Percentiles rank a stretch among this genome's conserved stretches.
These are phyloP conservation scores for Mugil cephalus DNA, from an alignment of 2,113 vertebrate genomes.

Conservation along the genomic window DNA sequence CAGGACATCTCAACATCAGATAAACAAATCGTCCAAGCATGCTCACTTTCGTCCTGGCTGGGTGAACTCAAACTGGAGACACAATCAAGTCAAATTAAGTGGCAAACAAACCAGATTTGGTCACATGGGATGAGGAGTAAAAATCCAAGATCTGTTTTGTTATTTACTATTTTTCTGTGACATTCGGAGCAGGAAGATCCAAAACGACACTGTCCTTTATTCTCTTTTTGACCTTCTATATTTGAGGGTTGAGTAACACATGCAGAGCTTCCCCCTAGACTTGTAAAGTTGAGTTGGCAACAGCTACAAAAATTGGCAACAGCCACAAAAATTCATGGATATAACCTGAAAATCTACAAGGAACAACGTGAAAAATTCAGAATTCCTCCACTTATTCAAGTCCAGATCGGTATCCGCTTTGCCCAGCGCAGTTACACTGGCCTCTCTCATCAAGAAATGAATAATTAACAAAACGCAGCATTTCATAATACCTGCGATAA, in stretches of 20 bases:
- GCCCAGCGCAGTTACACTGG: conserved; percentile 17
- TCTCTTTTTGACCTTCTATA: too few relatives aligned
- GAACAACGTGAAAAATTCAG: too few relatives aligned
- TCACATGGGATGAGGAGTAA: background rate
- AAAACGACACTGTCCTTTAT: background rate
- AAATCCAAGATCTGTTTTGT: too few relatives aligned
- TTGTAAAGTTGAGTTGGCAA: too few relatives aligned
- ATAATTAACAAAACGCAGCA: conserved; percentile 36
- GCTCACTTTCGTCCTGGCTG: conserved; percentile 19
- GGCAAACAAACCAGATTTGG: conserved; percentile 10
- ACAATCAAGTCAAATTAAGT: conserved; percentile 1
- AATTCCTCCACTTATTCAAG: too few relatives aligned
- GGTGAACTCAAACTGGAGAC: background rate
- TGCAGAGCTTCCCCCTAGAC: too few relatives aligned
- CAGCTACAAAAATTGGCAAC: too few relatives aligned
- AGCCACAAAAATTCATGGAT: too few relatives aligned
- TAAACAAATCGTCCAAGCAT: conserved; percentile 1
- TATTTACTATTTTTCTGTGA: background rate
- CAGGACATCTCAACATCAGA: conserved; percentile 25
- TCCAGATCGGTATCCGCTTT: background rate
- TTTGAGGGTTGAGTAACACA: too few relatives aligned
- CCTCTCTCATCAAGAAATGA: conserved; percentile 34
- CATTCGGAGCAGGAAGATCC: background rate
- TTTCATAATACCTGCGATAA: conserved; percentile 28
- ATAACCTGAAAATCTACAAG: too few relatives aligned